Base-by-base conservation (phyloP, 2,797 vertebrate species). In the Rhyacichthys aspro region DNA sequence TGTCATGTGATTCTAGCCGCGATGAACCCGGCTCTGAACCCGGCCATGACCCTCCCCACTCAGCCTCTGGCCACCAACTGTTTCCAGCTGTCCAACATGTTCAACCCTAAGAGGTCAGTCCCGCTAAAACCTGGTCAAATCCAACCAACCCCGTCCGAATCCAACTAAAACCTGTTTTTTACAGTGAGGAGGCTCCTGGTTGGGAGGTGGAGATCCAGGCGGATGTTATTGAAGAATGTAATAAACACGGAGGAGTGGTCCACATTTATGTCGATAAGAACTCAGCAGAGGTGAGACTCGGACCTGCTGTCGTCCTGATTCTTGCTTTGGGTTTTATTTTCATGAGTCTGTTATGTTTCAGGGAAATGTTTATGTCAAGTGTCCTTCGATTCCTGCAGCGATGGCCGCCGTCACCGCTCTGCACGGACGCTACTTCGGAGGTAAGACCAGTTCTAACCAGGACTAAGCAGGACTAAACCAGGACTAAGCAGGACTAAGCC, bases 41-140 rank as follows among this genome's bases (percentile, higher is more conserved):
- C 78, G 4, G 46, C 88, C 33, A 57, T 91, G 56, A 89, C 85
- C 55, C 79, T 93, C 43, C 94, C 96, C 38, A 93, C 95, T 49
- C 96, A 91, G 56, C 96, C 97, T 5, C 89, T 99, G 60, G 94
- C 95, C 66, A 98, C 97, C 14, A 96, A 98, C 78, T 99, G 97
- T 87, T 98, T 99, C 88, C 97, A 99, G 78, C 94, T 99, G 23
- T 96, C 96, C 79, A 98, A 98, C 79, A 98, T 99, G 96, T 99
- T 99, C 90, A 95, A 95, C 71, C 94, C 73, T 16, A 58, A 34
- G 64, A 84, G 79, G 84, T 86, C 48, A 39, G 19, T 23, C 19
- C 19, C 3, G 11, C 36, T 16, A 6, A 38, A 1, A 10, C 33
- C 6, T 17, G 91, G 8, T 4, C 43, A 11, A 44, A n/a, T 11